These are phyloP conservation scores for Emmelina monodactyla DNA, from an alignment of 2,888 invertebrate genomes.

Conservation along the genomic window DNA sequence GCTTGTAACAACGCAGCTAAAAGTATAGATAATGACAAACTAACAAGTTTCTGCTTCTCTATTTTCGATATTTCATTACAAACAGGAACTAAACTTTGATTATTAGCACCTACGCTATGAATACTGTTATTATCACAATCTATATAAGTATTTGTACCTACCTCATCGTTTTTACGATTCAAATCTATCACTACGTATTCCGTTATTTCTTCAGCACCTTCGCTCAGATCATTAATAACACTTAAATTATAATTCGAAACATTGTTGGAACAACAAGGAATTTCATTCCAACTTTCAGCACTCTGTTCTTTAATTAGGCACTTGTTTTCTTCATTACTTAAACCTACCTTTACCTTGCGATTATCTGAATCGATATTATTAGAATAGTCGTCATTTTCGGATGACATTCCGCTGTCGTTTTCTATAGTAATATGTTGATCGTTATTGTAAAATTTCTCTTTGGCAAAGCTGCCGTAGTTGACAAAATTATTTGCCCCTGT, in stretches of 20 bases:
- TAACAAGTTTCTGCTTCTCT: slow-evolving; percentile 62
- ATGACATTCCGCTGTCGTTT: slow-evolving; percentile 55
- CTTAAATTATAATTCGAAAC: slow-evolving; percentile 29
- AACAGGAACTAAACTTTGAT: slow-evolving; percentile 54
- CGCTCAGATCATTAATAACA: slow-evolving; percentile 24
- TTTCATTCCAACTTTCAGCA: slow-evolving; percentile 50
- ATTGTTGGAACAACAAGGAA: slow-evolving; percentile 54
- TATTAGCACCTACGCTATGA: slow-evolving; percentile 31
- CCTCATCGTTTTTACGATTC: slow-evolving; percentile 42
- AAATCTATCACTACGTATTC: slow-evolving; percentile 57
- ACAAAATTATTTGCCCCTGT: slow-evolving; percentile 24
- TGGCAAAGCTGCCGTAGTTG: slow-evolving; percentile 49
- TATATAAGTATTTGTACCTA: slow-evolving; percentile 34
- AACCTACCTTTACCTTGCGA: not conserved
- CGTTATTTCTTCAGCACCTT: slow-evolving; percentile 24
- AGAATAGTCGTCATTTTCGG: slow-evolving; percentile 42
- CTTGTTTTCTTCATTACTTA: slow-evolving; percentile 32
- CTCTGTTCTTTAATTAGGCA: slow-evolving; percentile 51
- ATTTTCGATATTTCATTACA: slow-evolving; percentile 50
- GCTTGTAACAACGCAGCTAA: slow-evolving; percentile 69
- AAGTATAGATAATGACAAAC: slow-evolving; percentile 66
- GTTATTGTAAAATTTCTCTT: slow-evolving; percentile 30
- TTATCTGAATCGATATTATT: not conserved
- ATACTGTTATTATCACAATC: slow-evolving; percentile 44
- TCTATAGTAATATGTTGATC: slow-evolving; percentile 18